These are phyloP conservation scores for Ceraclea dissimilis DNA, from an alignment of 2,888 invertebrate species.

Conservation along the genomic window DNA sequence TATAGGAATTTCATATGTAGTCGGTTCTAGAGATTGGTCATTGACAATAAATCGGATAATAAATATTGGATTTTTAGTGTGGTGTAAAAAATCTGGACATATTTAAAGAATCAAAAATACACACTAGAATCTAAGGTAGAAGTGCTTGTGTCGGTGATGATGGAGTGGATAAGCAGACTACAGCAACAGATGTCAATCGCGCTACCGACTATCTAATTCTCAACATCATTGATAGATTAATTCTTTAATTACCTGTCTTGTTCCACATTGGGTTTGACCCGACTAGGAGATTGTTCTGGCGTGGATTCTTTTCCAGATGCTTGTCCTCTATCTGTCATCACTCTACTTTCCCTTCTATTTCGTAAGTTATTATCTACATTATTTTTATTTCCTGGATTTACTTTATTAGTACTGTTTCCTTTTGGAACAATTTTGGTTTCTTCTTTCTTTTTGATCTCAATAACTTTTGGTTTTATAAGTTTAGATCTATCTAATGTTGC, in stretches of 20 bases:
- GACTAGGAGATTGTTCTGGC: slow-evolving; percentile 51
- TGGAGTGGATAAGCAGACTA: no score
- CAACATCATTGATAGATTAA: no score
- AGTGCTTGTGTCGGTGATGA: no score
- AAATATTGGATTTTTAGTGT: no score
- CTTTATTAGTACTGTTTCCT: slow-evolving; percentile 30
- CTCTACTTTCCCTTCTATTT: slow-evolving; percentile 23
- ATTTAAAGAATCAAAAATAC: no score
- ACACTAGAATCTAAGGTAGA: no score
- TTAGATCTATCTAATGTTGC: slow-evolving; percentile 23
- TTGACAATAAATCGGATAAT: no score
- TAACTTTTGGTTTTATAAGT: slow-evolving; percentile 13
- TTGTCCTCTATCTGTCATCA: slow-evolving; percentile 46
- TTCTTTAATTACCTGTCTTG: slow-evolving; percentile 34
- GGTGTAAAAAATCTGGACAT: no score
- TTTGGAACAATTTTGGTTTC: slow-evolving; percentile 13
- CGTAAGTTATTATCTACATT: slow-evolving; percentile 16
- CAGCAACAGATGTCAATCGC: no score
- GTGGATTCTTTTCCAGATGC: slow-evolving; percentile 58
- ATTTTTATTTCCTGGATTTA: slow-evolving; percentile 33
- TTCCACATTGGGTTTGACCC: slow-evolving; percentile 32
- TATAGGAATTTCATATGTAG: no score
- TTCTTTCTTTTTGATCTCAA: slow-evolving; percentile 17
- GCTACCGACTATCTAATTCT: no score
- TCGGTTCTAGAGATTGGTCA: no score